phyloP scores from a whole-genome alignment of 2,797 vertebrate species.

The Erethizon dorsatum region DNA sequence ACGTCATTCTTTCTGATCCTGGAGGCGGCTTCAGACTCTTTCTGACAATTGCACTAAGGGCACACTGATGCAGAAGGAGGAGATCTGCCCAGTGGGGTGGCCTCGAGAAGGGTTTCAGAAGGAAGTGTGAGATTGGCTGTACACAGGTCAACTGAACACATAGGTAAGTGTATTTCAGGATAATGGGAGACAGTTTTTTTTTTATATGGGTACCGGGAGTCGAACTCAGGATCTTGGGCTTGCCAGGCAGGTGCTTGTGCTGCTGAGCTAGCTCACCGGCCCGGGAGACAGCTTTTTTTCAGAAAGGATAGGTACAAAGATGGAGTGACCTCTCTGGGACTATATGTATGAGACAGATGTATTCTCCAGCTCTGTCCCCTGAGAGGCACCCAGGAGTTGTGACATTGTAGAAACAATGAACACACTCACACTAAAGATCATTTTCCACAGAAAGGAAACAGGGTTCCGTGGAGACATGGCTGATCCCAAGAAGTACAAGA shows the following conservation, averaged over 20 bases:
- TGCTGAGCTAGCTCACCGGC: no score
- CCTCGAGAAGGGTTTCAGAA: neutral
- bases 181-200: neutral
- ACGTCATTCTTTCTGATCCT: neutral
- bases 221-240: no score
- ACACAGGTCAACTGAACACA: neutral
- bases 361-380: neutral
- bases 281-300: neutral
- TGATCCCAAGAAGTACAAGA: neutral
- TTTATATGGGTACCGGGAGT: no score
- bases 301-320: neutral
- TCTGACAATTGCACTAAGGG: neutral
- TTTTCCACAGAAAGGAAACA: neutral
- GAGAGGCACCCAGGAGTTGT: neutral
- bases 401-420: neutral
- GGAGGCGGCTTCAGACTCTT: neutral
- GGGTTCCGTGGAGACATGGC: neutral
- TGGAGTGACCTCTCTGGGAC: neutral
- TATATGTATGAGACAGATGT: neutral
- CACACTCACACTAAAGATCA: neutral
- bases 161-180: neutral
- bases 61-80: neutral
- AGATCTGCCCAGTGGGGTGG: no score
- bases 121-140: neutral
- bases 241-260: no score